Evolutionary conservation across 2,888 invertebrate species (phyloP), one percentile per base, ranked within the genome.

Genomic region (Sicus ferrugineus): DNA sequence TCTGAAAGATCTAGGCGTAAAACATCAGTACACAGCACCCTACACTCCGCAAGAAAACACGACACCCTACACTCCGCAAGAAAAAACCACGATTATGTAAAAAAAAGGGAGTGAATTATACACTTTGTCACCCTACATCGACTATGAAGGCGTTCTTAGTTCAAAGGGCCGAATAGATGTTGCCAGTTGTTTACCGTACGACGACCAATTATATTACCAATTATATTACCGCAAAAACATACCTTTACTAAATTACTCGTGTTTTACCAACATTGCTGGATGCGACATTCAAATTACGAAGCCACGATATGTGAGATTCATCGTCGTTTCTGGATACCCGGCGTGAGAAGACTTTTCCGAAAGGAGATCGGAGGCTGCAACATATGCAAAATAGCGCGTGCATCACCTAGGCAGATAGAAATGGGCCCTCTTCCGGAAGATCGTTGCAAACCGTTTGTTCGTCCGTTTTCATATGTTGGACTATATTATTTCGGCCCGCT

Each of bases 251-350:
- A 16, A 3, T 21, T 71, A 14, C 9, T 71, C 1, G 62, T 69
- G 7, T 5, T 26, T 14, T 16, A 69, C 31, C 14, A 65, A 9
- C 67, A 70, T 30, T 11, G n/a, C 2, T 26, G 21, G 28, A 67
- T 69, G 67, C 64, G 61, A 26, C 68, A 73, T 21, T 64, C 70
- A 46, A 73, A 70, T 30, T 34, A 19, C 3, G 71, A 68, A 59
- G 64, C 64, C 1, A 63, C 68, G 6, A 64, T 70, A 11, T 42
- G 68, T 28, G 62, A 50, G 23, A 50, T 50, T 50, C 50, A 23
- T 21, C 50, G 50, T 50, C 50, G 50, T 23, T 50, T 50, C 66
- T 50, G 42, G 63, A 21, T 67, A 62, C 46, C 56, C 16, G 7
- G 64, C 31, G 19, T 73, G 30, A 46, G 69, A 34, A 63, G 56